phyloP scores from a whole-genome alignment of 2,888 invertebrate genomes.

The Microplitis manilae region DNA sequence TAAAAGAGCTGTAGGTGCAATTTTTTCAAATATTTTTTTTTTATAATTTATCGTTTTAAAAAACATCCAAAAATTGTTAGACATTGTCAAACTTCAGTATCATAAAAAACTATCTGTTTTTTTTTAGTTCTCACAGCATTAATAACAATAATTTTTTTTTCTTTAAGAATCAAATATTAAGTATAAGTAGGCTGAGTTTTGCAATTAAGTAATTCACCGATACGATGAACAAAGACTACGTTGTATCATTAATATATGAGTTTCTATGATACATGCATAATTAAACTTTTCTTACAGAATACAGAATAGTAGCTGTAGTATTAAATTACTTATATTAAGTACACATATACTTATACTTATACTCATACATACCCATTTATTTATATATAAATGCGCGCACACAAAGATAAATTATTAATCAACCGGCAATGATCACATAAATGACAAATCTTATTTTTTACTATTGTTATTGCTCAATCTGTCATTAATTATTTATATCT shows the following conservation, averaged over 20 bases:
- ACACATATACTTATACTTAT: background rate
- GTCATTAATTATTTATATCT: background rate
- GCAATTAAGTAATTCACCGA: conserved; percentile 1
- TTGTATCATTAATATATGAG: conserved; percentile 15
- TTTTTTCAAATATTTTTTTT: no score
- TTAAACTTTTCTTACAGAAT: background rate
- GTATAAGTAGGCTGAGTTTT: background rate
- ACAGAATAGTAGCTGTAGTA: background rate
- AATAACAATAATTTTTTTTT: background rate
- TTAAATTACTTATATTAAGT: background rate
- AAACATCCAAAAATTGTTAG: no score
- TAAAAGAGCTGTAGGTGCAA: no score
- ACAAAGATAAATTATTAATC: conserved; percentile 9
- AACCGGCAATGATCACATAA: conserved; percentile 19
- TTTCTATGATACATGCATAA: background rate
- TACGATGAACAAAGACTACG: conserved; percentile 33
- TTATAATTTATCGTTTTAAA: no score
- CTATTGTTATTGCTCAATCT: background rate
- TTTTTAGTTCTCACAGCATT: conserved; percentile 15
- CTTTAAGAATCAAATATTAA: background rate
- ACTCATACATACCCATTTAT: background rate
- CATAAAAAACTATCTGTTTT: no score
- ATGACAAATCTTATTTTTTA: conserved; percentile 10
- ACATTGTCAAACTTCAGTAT: no score
- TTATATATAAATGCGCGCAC: background rate